Conservation (phyloP, 2,113 vertebrate species). For the Trematocara unimaculatum region DNA sequence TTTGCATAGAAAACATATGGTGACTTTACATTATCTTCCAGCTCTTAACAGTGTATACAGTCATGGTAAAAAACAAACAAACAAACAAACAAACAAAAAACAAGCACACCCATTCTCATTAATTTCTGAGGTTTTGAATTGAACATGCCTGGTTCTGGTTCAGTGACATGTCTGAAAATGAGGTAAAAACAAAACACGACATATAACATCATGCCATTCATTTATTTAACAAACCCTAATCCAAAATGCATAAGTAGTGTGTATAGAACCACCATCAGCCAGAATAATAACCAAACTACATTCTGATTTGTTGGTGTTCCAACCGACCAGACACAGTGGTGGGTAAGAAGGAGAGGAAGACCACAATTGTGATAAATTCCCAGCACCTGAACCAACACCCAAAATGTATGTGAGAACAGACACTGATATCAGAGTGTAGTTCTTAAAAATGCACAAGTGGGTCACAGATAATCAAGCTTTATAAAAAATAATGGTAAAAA, state of each 20-base stretch:
- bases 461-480: slow-evolving; percentile 17
- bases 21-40: neutral
- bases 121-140: neutral
- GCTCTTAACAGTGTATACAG: neutral
- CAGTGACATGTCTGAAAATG: neutral
- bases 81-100: neutral
- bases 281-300: neutral
- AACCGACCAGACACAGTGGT: neutral
- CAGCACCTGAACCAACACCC: neutral
- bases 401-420: neutral
- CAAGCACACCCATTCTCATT: neutral
- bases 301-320: neutral
- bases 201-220: neutral
- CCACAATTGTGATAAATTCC: neutral
- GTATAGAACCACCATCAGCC: neutral
- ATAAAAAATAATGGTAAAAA: neutral
- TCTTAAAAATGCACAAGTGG: neutral
- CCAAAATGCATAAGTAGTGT: neutral
- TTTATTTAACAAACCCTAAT: neutral
- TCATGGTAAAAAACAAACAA: neutral
- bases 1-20: neutral
- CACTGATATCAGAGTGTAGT: neutral
- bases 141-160: neutral
- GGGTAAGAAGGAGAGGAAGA: fast-evolving
- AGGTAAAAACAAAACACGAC: neutral